Evolutionary conservation across 1,140 invertebrate species (phyloP).

Genomic region (Drosophila biarmipes): DNA sequence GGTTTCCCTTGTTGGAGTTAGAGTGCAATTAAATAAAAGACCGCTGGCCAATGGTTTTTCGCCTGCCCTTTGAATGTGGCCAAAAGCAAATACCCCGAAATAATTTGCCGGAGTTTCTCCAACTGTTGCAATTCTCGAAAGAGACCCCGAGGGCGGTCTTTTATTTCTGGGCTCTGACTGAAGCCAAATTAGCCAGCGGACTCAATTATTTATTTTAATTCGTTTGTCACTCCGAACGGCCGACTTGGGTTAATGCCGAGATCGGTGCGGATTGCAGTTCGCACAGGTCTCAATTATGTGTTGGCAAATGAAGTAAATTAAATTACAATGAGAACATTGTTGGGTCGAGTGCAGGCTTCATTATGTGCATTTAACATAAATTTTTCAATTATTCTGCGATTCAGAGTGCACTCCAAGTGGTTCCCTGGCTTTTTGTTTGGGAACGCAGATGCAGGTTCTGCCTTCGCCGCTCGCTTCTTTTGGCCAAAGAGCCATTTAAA

Average conservation of each 20-base stretch:
- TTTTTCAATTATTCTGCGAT: conserved; percentile 81
- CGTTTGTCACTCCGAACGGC: conserved; percentile 57
- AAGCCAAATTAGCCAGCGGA: conserved; percentile 35
- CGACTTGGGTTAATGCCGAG: conserved; percentile 31
- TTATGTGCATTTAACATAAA: conserved; percentile 79
- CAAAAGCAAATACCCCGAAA: conserved; percentile 39
- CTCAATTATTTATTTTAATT: conserved; percentile 74
- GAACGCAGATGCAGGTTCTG: conserved; percentile 49
- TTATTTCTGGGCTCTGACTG: conserved; percentile 9
- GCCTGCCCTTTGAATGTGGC: conserved; percentile 38
- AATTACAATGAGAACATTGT: conserved; percentile 78
- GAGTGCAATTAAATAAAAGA: conserved; percentile 25
- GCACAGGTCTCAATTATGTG: conserved; percentile 47
- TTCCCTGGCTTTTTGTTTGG: conserved; percentile 18
- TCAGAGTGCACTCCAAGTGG: conserved; percentile 65
- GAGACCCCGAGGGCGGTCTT: conserved; percentile 11
- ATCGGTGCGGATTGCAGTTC: conserved; percentile 18
- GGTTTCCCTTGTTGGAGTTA: conserved; percentile 13
- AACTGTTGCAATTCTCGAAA: conserved; percentile 49
- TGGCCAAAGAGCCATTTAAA: conserved; percentile 48
- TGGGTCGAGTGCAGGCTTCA: conserved; percentile 60
- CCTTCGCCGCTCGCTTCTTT: conserved; percentile 13
- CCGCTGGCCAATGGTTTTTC: conserved; percentile 31
- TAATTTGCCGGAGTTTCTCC: conserved; percentile 23
- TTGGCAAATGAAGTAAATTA: conserved; percentile 75